Evolutionary conservation across 2,888 invertebrate genomes (phyloP).

Genomic region (Synergus itoensis): DNA sequence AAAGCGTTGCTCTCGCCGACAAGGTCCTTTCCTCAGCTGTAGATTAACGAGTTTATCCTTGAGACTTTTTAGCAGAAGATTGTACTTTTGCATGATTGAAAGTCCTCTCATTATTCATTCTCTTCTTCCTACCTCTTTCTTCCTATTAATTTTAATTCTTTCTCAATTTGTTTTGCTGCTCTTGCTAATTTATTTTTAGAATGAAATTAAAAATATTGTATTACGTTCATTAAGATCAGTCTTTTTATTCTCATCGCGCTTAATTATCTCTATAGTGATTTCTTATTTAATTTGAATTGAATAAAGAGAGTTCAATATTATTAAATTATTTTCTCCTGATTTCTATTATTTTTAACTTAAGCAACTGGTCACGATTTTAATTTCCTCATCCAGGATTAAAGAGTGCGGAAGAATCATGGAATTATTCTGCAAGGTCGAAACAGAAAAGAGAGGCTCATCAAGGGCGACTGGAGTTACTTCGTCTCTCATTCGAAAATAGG

Average conservation of each 20-base stretch:
- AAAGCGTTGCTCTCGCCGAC: slow-evolving; percentile 22
- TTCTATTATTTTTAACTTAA: background rate
- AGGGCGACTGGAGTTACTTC: background rate
- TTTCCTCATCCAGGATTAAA: background rate
- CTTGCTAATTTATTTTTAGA: background rate
- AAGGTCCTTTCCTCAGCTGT: slow-evolving; percentile 21
- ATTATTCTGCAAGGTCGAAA: slow-evolving; percentile 25
- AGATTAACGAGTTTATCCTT: slow-evolving; percentile 54
- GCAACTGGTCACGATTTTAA: background rate
- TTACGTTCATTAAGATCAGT: background rate
- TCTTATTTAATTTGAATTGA: background rate
- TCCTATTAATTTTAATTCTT: background rate
- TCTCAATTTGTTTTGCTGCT: background rate
- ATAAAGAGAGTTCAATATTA: background rate
- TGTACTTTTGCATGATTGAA: slow-evolving; percentile 48
- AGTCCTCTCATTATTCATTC: background rate
- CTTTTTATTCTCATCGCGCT: background rate
- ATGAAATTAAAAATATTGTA: background rate
- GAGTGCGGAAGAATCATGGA: slow-evolving; percentile 3
- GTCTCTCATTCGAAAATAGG: background rate
- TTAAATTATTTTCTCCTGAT: background rate
- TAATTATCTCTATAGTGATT: background rate
- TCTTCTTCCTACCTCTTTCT: background rate
- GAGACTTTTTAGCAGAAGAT: slow-evolving; percentile 57
- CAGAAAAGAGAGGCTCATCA: slow-evolving; percentile 19